Evolutionary conservation across 1,140 invertebrate species (phyloP).

Genomic region (Brachionus plicatilis): DNA sequence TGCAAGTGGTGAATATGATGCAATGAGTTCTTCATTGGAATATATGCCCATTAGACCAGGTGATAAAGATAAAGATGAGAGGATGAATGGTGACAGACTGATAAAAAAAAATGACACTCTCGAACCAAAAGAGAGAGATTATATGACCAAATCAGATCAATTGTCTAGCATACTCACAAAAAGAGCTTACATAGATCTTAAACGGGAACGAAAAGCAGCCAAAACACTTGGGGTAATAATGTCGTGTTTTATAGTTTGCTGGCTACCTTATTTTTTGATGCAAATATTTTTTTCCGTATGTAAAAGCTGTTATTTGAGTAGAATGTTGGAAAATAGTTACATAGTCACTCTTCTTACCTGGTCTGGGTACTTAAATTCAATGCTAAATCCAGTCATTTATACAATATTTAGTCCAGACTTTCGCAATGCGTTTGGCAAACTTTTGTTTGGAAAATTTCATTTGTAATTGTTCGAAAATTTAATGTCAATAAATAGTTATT

Average conservation of each 20-base stretch:
- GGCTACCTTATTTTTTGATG: constrained; percentile 56
- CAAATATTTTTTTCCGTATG: constrained; percentile 51
- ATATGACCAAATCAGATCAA: neutral
- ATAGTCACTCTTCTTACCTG: constrained; percentile 42
- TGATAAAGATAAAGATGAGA: neutral
- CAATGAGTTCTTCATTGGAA: neutral
- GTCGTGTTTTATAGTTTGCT: constrained; percentile 54
- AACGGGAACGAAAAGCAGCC: constrained; percentile 57
- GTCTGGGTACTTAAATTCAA: constrained; percentile 54
- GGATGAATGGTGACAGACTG: neutral
- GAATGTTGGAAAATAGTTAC: neutral
- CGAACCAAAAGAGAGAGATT: neutral
- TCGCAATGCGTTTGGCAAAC: constrained; percentile 51
- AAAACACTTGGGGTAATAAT: constrained; percentile 57
- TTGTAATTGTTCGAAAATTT: neutral
- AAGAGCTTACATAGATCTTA: constrained; percentile 53
- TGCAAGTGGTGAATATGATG: constrained; percentile 6
- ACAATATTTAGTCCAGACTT: constrained; percentile 55
- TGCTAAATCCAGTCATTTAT: constrained; percentile 55
- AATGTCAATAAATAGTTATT: neutral
- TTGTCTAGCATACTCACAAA: neutral
- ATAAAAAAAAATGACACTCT: neutral
- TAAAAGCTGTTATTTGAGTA: constrained; percentile 23
- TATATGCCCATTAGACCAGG: neutral
- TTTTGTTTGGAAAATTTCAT: constrained; percentile 44